Base-by-base conservation (phyloP, 2,113 vertebrate species). In the Festucalex cinctus region DNA sequence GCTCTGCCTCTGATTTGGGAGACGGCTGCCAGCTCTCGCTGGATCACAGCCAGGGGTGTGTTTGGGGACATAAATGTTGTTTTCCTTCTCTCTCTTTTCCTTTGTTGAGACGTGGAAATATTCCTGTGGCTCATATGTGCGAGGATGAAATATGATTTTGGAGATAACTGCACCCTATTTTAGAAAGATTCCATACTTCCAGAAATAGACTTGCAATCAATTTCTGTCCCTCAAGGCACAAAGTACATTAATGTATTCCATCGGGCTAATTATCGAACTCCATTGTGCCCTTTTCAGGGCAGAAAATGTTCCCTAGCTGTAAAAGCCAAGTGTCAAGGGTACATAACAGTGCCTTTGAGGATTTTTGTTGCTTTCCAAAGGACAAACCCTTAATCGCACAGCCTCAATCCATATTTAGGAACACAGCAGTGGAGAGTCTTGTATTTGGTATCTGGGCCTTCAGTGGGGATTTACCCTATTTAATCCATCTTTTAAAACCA, bases 1-100 rank as follows among this genome's bases (percentile, higher is more conserved):
- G 81, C 90, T 79, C 75, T 79, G 88, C 86, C 68, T 82, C 71
- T 69, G 74, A 83, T 81, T 78, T 64, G 65, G 74, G 81, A 82
- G 84, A 75, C 36, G 35, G 60, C 82, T 77, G 75, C 85, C 82
- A 83, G 81, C 48, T 77, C 39, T 39, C 2, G 5, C 75, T 86
- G 81, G 81, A 48, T 10, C 3, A 5, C 56, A 57, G 76, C 84
- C 80, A 87, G 37, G 60, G 53, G 65, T 74, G 70, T 82, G 76
- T 80, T 83, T 76, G 66, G 68, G 58, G 65, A 66, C 70, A 61
- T 66, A 71, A 76, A 67, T 63, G 67, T 60, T 73, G 59, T 75
- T 77, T 79, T 76, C 70, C 66, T 64, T 71, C 35, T 71, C 63
- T 75, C 65, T 36, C 35, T 66, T 72, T 63, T 72, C 57, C 69